Base-by-base conservation (phyloP, 2,888 invertebrate species). In the Drosophila ezoana region DNA sequence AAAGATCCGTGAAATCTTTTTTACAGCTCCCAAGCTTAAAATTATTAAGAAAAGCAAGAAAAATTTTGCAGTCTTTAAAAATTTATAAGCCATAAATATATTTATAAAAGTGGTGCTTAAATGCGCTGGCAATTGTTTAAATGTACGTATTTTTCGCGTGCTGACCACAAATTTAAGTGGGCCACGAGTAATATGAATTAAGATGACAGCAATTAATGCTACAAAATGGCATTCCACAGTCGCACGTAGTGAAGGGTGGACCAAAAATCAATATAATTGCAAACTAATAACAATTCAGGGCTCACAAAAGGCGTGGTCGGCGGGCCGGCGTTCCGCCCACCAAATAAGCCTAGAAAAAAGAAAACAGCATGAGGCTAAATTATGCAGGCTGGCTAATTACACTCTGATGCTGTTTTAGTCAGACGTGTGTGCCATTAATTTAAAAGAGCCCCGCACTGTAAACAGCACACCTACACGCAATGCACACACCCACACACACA, bases 311-410 rank as follows among this genome's bases (percentile, higher is more conserved):
- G 52, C 35, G 23, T 23, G 6, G 23, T 23, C 23, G 23, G 8
- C 23, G 23, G 8, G 8, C 23, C 8, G 23, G 44, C 28, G 54
- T 47, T 35, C 28, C 10, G 44, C 59, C 65, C 58, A 63, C 62
- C 37, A 35, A 53, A 41, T 49, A 60, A 57, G 44, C 63, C 47
- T 3, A 18, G 4, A n/a, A 32, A 13, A 45, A 32, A 40, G 10
- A 44, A 45, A 66, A 72, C 51, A 63, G 52, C 72, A 61, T 28
- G 60, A 43, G 48, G 59, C 52, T 70, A 68, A 81, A 72, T 83
- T 83, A 78, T 78, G 76, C 84, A 87, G 69, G 81, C 73, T 81
- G 52, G 69, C 69, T 82, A 82, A 87, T 87, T 78, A 87, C 79
- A 78, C 61, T 65, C 65, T 72, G 72, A 75, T 71, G 84, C 63